These are phyloP conservation scores for Papilio gigon DNA, from an alignment of 2,888 invertebrate genomes.

Conservation along the genomic window DNA sequence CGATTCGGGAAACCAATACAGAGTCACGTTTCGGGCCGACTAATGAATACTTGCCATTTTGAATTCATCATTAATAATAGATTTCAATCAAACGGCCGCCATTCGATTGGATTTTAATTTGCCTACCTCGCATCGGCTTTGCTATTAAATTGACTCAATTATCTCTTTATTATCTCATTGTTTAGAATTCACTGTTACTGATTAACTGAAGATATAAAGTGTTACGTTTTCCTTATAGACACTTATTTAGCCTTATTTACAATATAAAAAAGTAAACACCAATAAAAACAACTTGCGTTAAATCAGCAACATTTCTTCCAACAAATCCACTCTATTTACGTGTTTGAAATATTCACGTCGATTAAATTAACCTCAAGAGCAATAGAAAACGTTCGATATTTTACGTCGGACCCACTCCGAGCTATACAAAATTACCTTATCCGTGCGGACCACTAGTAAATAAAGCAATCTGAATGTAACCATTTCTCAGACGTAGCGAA, in stretches of 20 bases:
- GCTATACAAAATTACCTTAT: conserved; percentile 49
- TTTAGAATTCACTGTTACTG: conserved; percentile 1
- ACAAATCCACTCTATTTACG: conserved; percentile 9
- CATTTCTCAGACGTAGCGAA: conserved; percentile 58
- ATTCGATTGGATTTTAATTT: conserved; percentile 39
- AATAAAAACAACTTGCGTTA: not conserved
- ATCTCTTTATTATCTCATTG: not conserved
- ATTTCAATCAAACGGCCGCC: conserved; percentile 41
- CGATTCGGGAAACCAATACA: conserved; percentile 53
- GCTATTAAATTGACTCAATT: conserved; percentile 27
- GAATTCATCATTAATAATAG: conserved; percentile 56
- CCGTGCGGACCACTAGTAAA: conserved; percentile 52
- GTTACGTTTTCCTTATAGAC: not conserved
- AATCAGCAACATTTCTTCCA: conserved; percentile 12
- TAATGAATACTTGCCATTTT: conserved; percentile 66
- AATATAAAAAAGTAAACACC: not conserved
- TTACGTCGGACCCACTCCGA: conserved; percentile 33
- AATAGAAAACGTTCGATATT: conserved; percentile 39
- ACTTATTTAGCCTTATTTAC: too few relatives aligned
- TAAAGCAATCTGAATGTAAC: conserved; percentile 63
- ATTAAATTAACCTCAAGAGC: conserved; percentile 23
- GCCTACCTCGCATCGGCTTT: conserved; percentile 25
- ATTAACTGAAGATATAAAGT: not conserved
- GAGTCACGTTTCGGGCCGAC: conserved; percentile 56
- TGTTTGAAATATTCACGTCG: conserved; percentile 17